phyloP scores from a whole-genome alignment of 1,140 invertebrate species.

The Copidosoma floridanum region DNA sequence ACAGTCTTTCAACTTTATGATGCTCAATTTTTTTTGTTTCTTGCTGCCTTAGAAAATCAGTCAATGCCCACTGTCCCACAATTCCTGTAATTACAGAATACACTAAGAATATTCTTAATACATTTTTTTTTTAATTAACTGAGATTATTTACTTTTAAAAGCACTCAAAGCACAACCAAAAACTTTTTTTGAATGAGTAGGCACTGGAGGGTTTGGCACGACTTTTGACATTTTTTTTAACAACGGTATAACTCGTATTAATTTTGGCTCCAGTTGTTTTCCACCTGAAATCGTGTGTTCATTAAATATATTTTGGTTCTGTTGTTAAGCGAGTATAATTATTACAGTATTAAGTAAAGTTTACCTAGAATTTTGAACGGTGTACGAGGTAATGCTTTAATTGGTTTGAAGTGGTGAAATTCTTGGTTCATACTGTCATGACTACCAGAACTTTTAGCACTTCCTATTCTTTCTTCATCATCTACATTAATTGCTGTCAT shows the following conservation, averaged over 20 bases:
- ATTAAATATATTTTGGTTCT: too few relatives aligned
- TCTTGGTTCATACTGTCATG: conserved; percentile 62
- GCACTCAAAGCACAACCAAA: conserved; percentile 54
- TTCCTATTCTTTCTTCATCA: conserved; percentile 47
- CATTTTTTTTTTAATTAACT: neutral
- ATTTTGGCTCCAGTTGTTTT: conserved; percentile 49
- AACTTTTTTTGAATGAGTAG: conserved; percentile 41
- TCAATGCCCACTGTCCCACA: too few relatives aligned
- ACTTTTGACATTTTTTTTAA: conserved; percentile 41
- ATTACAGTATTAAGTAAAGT: too few relatives aligned
- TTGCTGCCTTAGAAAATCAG: neutral
- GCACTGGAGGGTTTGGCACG: conserved; percentile 44
- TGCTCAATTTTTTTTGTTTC: conserved; percentile 24
- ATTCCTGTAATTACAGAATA: too few relatives aligned
- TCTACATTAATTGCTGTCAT: conserved; percentile 37
- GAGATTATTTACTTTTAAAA: conserved; percentile 48
- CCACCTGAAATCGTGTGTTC: conserved; percentile 41
- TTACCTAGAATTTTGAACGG: conserved; percentile 37
- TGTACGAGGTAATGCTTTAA: conserved; percentile 57
- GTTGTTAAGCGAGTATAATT: too few relatives aligned
- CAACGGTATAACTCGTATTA: conserved; percentile 49
- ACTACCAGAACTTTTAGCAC: conserved; percentile 54
- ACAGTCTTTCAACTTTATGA: too few relatives aligned
- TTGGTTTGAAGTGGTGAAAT: conserved; percentile 63
- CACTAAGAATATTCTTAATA: neutral